Conservation (phyloP, 1,140 invertebrate species). For the Psilanteris sp. region DNA sequence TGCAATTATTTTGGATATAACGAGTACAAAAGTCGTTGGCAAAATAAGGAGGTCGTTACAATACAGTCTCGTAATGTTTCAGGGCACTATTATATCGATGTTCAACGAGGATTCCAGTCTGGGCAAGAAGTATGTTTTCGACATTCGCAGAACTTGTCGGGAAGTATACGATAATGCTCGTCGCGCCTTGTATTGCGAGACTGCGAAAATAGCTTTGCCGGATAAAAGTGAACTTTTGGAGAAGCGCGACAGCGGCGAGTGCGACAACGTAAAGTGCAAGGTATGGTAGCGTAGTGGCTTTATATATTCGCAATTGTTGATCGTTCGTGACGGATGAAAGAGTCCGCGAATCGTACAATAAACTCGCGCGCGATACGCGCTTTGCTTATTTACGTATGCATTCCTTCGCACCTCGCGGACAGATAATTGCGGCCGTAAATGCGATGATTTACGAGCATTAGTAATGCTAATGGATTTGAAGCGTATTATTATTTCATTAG, state of each 20-base stretch:
- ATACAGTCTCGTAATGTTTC: too few species aligned
- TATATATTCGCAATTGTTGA: too few species aligned
- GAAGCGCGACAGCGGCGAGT: constrained; percentile 72
- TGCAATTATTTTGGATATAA: too few species aligned
- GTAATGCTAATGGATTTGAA: constrained; percentile 11
- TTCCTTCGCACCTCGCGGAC: too few species aligned
- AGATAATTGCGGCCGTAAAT: constrained; percentile 7
- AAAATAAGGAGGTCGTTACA: too few species aligned
- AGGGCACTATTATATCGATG: constrained; percentile 93
- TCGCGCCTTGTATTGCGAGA: constrained; percentile 83
- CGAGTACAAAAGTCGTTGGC: too few species aligned
- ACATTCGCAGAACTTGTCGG: constrained; percentile 90
- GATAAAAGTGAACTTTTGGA: constrained; percentile 74
- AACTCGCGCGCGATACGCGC: too few species aligned
- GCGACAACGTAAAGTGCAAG: constrained; percentile 75
- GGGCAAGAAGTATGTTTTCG: constrained; percentile 93
- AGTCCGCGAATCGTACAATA: too few species aligned
- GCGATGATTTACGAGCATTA: constrained; percentile 12
- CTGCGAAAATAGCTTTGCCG: constrained; percentile 72
- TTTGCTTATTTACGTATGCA: too few species aligned
- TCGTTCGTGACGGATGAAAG: too few species aligned
- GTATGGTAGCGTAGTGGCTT: too few species aligned
- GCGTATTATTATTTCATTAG: constrained; percentile 40
- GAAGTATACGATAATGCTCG: constrained; percentile 93
- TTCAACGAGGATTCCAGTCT: constrained; percentile 93